phyloP scores from a whole-genome alignment of 2,888 invertebrate species.

The Ectobius pallidus region DNA sequence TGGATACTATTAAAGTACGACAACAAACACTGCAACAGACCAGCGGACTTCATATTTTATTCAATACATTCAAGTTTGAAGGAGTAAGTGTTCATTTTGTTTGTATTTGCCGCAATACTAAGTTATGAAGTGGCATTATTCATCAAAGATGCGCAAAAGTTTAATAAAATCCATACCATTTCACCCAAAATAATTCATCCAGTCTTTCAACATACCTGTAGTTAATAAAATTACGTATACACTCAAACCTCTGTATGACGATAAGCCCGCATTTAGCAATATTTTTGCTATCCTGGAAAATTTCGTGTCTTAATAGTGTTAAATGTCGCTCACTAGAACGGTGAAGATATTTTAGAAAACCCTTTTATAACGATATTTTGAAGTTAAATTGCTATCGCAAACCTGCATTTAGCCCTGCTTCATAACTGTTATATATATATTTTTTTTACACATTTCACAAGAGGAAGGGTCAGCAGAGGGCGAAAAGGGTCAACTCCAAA shows the following conservation, averaged over 20 bases:
- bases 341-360: no score
- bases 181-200: background rate
- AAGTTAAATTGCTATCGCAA: no score
- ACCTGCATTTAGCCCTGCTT: no score
- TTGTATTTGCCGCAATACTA: background rate
- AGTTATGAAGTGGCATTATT: background rate
- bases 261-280: no score
- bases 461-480: no score
- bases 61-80: conserved; percentile 51
- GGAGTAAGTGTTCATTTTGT: conserved; percentile 47
- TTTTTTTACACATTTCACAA: no score
- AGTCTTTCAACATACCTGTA: background rate
- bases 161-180: background rate
- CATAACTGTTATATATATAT: no score
- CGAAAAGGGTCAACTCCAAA: no score
- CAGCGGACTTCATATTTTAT: conserved; percentile 50
- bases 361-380: no score
- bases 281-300: background rate
- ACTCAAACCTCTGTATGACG: no score
- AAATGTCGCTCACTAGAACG: no score
- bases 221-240: background rate
- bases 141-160: background rate
- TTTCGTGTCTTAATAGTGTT: no score
- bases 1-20: conserved; percentile 74
- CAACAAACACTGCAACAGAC: conserved; percentile 59